Evolutionary conservation across 2,888 invertebrate species (phyloP), one percentile per base, ranked within the genome.

Genomic region (Diplazon laetatorius): DNA sequence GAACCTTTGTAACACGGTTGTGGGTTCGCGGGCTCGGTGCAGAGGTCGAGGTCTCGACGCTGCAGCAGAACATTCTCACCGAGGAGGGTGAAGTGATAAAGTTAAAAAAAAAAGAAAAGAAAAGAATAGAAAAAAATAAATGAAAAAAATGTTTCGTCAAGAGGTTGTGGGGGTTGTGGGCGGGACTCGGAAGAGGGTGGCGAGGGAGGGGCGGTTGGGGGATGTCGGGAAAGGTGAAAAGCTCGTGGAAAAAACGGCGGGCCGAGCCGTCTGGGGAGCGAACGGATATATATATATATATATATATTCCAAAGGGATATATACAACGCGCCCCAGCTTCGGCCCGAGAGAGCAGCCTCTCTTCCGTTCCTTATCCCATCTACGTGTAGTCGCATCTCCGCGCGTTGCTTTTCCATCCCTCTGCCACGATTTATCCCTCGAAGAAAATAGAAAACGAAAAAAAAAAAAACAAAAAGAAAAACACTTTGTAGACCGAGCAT

Each of bases 401-500:
- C 30, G 55, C 30, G 48, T 42, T 16, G 59, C 63, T 62, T 44
- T 44, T 48, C 18, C 55, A 50, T 18, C 48, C 44, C 59, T 25
- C 62, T 37, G 18, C 8, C 50, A 18, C 39, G 55, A 44, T 81
- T 84, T 82, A 75, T 71, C 76, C 69, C 37, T 68, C 37, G 72
- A 78, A 84, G n/a, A n/a, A n/a, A n/a, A n/a, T n/a, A n/a, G n/a
- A n/a, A n/a, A n/a, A n/a, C n/a, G n/a, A n/a, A n/a, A n/a, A n/a
- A n/a, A n/a, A n/a, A n/a, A n/a, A n/a, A n/a, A n/a, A n/a, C n/a
- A n/a, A n/a, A n/a, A n/a, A n/a, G n/a, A 84, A 86, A 86, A 83
- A 85, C 83, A 85, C 85, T 85, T 84, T 84, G 83, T 63, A 69
- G 14, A 75, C 75, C 78, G 30, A 30, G 80, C 80, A 81, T 84